These are phyloP conservation scores for Condylura cristata DNA, from an alignment of 2,113 vertebrate species.

Conservation along the genomic window DNA sequence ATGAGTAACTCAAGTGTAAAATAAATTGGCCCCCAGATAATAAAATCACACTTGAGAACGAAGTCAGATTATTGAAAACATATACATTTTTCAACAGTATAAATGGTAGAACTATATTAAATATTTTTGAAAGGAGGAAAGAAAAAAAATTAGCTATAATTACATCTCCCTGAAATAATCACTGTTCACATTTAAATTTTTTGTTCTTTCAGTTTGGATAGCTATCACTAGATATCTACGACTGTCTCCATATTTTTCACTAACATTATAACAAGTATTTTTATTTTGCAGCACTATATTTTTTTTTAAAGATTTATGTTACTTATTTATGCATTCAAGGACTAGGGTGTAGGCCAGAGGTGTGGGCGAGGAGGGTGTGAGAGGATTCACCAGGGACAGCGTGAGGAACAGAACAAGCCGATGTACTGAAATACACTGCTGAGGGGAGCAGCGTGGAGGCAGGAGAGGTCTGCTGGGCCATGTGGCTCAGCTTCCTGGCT, in stretches of 20 bases:
- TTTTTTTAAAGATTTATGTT: too few relatives aligned
- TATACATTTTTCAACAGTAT: neutral
- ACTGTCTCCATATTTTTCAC: neutral
- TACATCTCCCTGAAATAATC: slow-evolving; percentile 12
- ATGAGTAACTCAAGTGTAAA: neutral
- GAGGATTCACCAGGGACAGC: too few relatives aligned
- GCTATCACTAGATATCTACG: neutral
- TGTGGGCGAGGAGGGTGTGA: too few relatives aligned
- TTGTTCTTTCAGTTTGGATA: slow-evolving; percentile 13
- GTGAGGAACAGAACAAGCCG: too few relatives aligned
- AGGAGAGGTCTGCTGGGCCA: too few relatives aligned
- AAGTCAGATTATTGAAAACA: slow-evolving; percentile 4
- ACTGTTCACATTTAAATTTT: neutral
- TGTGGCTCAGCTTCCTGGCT: too few relatives aligned
- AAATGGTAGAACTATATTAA: neutral
- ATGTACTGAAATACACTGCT: too few relatives aligned
- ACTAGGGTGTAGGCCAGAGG: too few relatives aligned
- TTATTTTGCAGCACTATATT: neutral
- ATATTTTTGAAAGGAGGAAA: neutral
- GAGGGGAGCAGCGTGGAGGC: too few relatives aligned
- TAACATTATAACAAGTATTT: neutral
- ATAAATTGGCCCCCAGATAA: neutral
- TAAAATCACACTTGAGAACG: neutral
- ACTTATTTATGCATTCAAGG: too few relatives aligned
- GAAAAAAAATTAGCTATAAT: neutral